Base-by-base conservation (phyloP, 2,888 invertebrate genomes). In the Trichogramma dendrolimi region DNA sequence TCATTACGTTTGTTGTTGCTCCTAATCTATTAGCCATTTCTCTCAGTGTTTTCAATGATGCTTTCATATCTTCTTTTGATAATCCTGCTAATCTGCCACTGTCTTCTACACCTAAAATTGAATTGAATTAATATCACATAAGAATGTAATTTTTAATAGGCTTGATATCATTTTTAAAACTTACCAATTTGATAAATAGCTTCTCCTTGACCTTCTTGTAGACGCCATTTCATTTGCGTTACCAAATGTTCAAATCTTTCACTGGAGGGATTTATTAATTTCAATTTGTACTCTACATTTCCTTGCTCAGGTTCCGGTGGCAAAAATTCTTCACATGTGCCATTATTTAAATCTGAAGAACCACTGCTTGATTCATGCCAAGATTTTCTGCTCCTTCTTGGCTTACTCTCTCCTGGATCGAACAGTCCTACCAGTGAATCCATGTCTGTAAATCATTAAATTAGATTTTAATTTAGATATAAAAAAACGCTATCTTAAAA, bases 191-290 rank as follows among this genome's bases (percentile, higher is more conserved):
- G 96, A 81, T 99, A 99, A 67, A 99, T 94, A 0, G 97, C 97
- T 79, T 95, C 93, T 0, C 98, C 99, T 68, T 95, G 92, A 41
- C 99, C 95, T 80, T 96, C 95, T 0, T 94, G 87, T 7, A 99
- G 84, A 0, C 99, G 86, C 98, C 98, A 99, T 82, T 99, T 99
- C 86, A 99, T 87, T 86, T 99, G 99, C 0, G 98, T 99, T 27
- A 98, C 95, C 42, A 99, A 83, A 81, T 98, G 98, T 79, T 99
- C 95, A 73, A 96, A 90, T 64, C 98, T 84, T 71, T 91, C 89
- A 76, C 91, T 90, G 38, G 95, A 91, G 0, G 96, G 94, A 78
- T 91, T 92, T 6, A 97, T 91, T 61, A 99, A 83, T 74, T 97
- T 96, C 62, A 98, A 80, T 81, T 98, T 97, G 80, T 97, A 97